Conservation (phyloP, 2,888 invertebrate species). For the Andrena flavipes region DNA sequence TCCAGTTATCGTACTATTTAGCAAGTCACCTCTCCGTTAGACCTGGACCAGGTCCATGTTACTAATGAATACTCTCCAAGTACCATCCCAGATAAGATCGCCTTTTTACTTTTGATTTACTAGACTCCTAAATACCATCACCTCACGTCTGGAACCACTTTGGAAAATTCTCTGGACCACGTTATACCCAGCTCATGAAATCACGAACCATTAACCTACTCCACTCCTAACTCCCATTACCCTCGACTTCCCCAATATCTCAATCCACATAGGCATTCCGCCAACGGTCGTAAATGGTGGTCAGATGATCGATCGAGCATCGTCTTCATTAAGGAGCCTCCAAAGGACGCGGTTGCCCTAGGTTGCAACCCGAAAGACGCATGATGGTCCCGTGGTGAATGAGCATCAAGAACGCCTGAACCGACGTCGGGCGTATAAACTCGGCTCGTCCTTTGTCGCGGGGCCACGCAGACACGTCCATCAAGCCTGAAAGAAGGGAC, state of each 20-base stretch:
- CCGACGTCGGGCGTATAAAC: slow-evolving; percentile 39
- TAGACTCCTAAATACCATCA: too few relatives aligned
- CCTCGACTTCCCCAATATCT: slow-evolving; percentile 7
- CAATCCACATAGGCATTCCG: neutral
- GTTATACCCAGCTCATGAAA: neutral
- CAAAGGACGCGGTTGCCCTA: slow-evolving; percentile 36
- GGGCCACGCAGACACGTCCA: slow-evolving; percentile 54
- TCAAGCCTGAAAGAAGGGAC: slow-evolving; percentile 51
- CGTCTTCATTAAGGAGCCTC: slow-evolving; percentile 46
- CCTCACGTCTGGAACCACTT: too few relatives aligned
- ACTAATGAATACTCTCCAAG: too few relatives aligned
- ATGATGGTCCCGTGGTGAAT: slow-evolving; percentile 53
- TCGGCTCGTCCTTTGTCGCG: slow-evolving; percentile 55
- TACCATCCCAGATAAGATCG: too few relatives aligned
- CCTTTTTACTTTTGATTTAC: too few relatives aligned
- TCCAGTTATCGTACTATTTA: too few relatives aligned
- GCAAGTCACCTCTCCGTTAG: too few relatives aligned
- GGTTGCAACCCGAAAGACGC: slow-evolving; percentile 55
- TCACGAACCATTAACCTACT: neutral
- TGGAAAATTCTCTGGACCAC: neutral
- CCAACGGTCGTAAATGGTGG: neutral
- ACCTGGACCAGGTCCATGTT: too few relatives aligned
- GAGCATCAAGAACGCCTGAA: slow-evolving; percentile 52
- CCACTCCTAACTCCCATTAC: slow-evolving; percentile 5
- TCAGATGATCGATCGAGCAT: slow-evolving; percentile 59